Percentiles rank a stretch among this genome's conserved stretches.
Evolutionary conservation across 2,113 vertebrate genomes (phyloP).

Genomic region (Ceyx margarethae): DNA sequence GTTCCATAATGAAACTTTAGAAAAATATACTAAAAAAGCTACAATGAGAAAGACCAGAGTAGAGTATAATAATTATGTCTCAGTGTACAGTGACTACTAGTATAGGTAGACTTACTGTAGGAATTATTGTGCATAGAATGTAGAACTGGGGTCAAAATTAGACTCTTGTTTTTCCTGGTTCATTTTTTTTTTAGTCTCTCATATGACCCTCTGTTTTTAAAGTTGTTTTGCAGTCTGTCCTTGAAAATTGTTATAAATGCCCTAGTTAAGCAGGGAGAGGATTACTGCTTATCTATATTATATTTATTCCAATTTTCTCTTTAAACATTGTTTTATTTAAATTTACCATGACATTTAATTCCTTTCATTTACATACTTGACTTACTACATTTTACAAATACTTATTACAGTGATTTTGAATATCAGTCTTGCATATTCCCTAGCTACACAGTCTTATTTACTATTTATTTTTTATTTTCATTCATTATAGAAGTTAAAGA

Average conservation of each 20-base stretch:
- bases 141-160: not conserved
- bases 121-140: not conserved
- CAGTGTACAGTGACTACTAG: not conserved
- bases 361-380: constrained; percentile 34
- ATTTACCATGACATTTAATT: constrained; percentile 39
- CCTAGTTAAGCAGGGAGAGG: constrained; percentile 1
- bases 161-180: not conserved
- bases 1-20: not conserved
- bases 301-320: constrained; percentile 36
- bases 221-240: not conserved
- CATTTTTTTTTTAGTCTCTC: not conserved
- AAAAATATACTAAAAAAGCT: not conserved
- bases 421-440: not conserved
- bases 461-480: not conserved
- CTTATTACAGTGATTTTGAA: constrained; percentile 14
- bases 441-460: not conserved
- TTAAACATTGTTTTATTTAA: constrained; percentile 49
- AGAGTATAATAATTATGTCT: not conserved
- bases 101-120: not conserved
- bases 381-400: constrained; percentile 16
- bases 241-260: constrained; percentile 33
- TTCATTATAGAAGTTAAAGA: not conserved
- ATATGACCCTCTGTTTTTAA: not conserved
- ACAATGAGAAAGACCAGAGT: not conserved
- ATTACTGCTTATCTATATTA: constrained; percentile 29